Evolutionary conservation across 2,888 invertebrate genomes (phyloP).

Genomic region (Hecatera dysodea): DNA sequence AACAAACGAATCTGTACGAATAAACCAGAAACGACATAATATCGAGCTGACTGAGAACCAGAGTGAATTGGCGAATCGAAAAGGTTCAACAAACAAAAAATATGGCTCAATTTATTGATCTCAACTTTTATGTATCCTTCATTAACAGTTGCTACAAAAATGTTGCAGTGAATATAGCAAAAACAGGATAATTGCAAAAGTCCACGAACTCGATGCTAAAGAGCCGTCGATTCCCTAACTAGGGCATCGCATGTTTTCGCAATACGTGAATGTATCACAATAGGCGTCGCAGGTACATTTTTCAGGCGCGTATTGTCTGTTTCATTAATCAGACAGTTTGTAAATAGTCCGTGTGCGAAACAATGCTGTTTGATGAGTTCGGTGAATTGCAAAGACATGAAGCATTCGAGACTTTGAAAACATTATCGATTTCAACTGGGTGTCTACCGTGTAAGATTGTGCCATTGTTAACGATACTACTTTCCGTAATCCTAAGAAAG

Average conservation of each 20-base stretch:
- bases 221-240: slow-evolving; percentile 30
- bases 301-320: slow-evolving; percentile 69
- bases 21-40: neutral
- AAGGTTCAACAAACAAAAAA: slow-evolving; percentile 7
- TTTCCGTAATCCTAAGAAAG: neutral
- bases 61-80: neutral
- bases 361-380: slow-evolving; percentile 77
- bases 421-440: slow-evolving; percentile 34
- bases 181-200: slow-evolving; percentile 43
- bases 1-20: neutral
- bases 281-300: slow-evolving; percentile 62
- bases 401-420: slow-evolving; percentile 56
- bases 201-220: slow-evolving; percentile 20
- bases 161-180: slow-evolving; percentile 23
- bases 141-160: neutral
- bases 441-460: slow-evolving; percentile 11
- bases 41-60: neutral
- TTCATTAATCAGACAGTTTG: slow-evolving; percentile 74
- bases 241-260: slow-evolving; percentile 66
- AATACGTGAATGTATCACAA: slow-evolving; percentile 62
- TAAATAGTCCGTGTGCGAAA: slow-evolving; percentile 75
- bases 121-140: neutral
- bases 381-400: slow-evolving; percentile 65
- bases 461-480: slow-evolving; percentile 9
- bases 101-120: slow-evolving; percentile 1